Base-by-base conservation (phyloP, 2,797 vertebrate genomes). In the Lutjanus argentimaculatus region DNA sequence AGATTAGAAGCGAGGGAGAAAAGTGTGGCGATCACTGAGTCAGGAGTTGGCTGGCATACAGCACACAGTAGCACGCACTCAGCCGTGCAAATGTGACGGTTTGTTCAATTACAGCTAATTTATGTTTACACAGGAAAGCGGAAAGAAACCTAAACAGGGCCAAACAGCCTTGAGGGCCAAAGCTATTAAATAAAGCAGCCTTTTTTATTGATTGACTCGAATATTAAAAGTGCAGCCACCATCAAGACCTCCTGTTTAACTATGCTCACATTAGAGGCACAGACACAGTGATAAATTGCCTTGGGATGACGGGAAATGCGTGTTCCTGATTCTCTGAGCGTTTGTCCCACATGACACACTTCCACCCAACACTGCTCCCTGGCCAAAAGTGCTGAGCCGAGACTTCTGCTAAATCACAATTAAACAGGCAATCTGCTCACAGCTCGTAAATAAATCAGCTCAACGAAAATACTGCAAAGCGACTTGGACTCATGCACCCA, bases 51-150 rank as follows among this genome's bases (percentile, higher is more conserved):
- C 79, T 82, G 63, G 57, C 63, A 4, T 45, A 63, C 58, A 74
- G 67, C 75, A 58, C 68, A 71, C 65, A 42, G 84, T 19, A 79
- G 67, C 65, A 57, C 2, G 61, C 85, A 43, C 77, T 76, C 83
- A 87, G 83, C 79, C 76, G 53, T 86, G 87, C 76, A 90, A 92
- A 91, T 89, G 80, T 62, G 77, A 88, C 71, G 76, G 85, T 88
- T 91, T 90, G 84, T 90, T 92, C 89, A 91, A 89, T 91, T 89
- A 93, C 73, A 75, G 88, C 76, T 88, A 83, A 93, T 92, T 93
- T 90, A 91, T 92, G 89, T 94, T 93, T 93, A 89, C 91, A 91
- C 77, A 62, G 75, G 82, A 92, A 91, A 84, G 71, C 7, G 61
- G 80, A 88, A 92, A 90, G 49, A 73, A 82, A 89, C 79, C 85